phyloP scores from a whole-genome alignment of 2,888 invertebrate species.

The Cheilosia scutellata region DNA sequence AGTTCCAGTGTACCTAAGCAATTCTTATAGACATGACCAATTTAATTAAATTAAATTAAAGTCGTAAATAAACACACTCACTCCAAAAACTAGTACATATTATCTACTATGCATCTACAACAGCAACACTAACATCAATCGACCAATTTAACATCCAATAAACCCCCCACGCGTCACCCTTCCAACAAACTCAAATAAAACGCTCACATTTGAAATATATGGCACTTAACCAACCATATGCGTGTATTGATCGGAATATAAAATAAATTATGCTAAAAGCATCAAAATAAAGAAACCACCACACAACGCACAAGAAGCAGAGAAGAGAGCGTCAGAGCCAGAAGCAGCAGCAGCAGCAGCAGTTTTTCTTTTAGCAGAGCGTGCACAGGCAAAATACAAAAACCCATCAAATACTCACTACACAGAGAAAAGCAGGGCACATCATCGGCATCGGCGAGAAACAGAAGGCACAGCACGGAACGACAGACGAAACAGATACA shows the following conservation, averaged over 20 bases:
- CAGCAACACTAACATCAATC: constrained; percentile 46
- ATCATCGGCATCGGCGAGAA: not conserved
- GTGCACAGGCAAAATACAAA: not conserved
- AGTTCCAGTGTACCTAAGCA: no score
- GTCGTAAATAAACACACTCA: no score
- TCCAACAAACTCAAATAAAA: constrained; percentile 39
- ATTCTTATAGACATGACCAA: no score
- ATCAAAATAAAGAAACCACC: constrained; percentile 55
- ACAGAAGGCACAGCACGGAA: constrained; percentile 38
- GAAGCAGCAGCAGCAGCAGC: not conserved
- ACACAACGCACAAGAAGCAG: constrained; percentile 17
- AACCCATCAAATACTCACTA: constrained; percentile 20
- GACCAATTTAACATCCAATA: constrained; percentile 11
- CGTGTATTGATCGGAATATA: constrained; percentile 67
- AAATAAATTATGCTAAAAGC: constrained; percentile 66
- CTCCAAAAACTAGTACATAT: no score
- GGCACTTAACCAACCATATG: constrained; percentile 49
- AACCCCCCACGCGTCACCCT: not conserved
- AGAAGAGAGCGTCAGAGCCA: not conserved
- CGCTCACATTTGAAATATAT: constrained; percentile 51
- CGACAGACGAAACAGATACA: constrained; percentile 12
- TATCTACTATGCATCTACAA: not conserved
- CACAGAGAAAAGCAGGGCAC: constrained; percentile 12
- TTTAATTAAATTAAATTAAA: no score
- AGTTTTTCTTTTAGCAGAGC: constrained; percentile 3